Evolutionary conservation across 2,113 vertebrate species (phyloP).

Genomic region (Erythrocebus patas): DNA sequence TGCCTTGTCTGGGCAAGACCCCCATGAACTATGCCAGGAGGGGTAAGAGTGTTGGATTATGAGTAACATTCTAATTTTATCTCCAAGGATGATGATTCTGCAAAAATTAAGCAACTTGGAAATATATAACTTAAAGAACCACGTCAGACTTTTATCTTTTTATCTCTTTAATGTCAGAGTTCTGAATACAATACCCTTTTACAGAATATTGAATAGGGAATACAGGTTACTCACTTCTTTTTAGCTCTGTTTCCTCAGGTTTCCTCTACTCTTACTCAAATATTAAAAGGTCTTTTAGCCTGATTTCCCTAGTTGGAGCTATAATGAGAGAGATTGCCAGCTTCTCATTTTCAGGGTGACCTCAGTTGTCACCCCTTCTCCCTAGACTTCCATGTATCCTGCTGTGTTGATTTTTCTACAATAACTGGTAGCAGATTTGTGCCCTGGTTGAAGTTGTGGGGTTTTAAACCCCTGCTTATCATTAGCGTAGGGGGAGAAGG

Average conservation of each 20-base stretch:
- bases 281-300: constrained; percentile 59
- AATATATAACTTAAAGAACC: background rate
- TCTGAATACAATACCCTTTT: constrained; percentile 13
- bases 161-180: constrained; percentile 32
- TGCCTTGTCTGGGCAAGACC: background rate
- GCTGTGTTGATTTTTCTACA: constrained; percentile 35
- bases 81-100: background rate
- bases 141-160: constrained; percentile 27
- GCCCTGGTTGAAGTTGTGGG: background rate
- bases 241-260: constrained; percentile 50
- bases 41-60: background rate
- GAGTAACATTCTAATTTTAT: background rate
- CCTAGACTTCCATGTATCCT: background rate
- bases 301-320: constrained; percentile 30
- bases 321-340: constrained; percentile 18
- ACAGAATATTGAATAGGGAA: background rate
- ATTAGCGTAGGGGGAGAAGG: background rate
- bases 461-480: constrained; percentile 24
- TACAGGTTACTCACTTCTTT: constrained; percentile 17
- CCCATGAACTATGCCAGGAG: background rate
- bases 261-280: constrained; percentile 57
- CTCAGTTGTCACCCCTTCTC: constrained; percentile 30
- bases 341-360: constrained; percentile 59
- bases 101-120: constrained; percentile 6
- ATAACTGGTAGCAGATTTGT: background rate